Base-by-base conservation (phyloP, 2,113 vertebrate species). In the Oxyruncus cristatus region DNA sequence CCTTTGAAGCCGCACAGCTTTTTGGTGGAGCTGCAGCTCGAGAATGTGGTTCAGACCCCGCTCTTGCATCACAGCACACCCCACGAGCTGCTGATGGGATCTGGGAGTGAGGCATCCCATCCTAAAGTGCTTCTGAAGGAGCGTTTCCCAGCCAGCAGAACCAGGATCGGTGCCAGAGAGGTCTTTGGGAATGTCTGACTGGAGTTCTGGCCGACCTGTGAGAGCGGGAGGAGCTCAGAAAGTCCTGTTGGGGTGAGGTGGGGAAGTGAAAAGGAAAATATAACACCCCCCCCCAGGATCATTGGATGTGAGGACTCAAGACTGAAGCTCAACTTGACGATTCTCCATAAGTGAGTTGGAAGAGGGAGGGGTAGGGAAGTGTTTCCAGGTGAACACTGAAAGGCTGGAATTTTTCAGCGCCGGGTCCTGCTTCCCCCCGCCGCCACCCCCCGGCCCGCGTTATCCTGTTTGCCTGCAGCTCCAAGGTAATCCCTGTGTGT, bases 241-340 rank as follows among this genome's bases (percentile, higher is more conserved):
- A 32, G 37, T 32, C 14, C 15, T 84, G 19, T 14, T 87, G 70
- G 37, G 61, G 21, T 33, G 35, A 46, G 68, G 13, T 37, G 16
- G 27, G 52, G 63, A 67, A 55, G 27, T 46, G 30, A 14, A n/a
- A 74, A 47, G 26, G 17, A 4, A 73, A 65, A 52, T 24, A 30
- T 11, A 28, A 11, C 63, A 13, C 6, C 15, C 5, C 2, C 14
- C 12, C 47, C 4, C 1, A 0, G 44, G 13, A 11, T 37, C 8
- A 0, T 3, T 37, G n/a, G 23, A 12, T 70, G 0, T 15, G 33
- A 50, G 33, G n/a, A 35, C 11, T 49, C n/a, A 23, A n/a, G 47
- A 3, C 30, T 41, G 61, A 33, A 42, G 37, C 11, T 70, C 15
- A 47, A 30, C 11, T 33, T 14, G 30, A 3, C 10, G 12, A 4